Percentiles rank a stretch among this genome's conserved stretches.
phyloP scores from a whole-genome alignment of 2,888 invertebrate genomes.

The Mactromeris polynyma region DNA sequence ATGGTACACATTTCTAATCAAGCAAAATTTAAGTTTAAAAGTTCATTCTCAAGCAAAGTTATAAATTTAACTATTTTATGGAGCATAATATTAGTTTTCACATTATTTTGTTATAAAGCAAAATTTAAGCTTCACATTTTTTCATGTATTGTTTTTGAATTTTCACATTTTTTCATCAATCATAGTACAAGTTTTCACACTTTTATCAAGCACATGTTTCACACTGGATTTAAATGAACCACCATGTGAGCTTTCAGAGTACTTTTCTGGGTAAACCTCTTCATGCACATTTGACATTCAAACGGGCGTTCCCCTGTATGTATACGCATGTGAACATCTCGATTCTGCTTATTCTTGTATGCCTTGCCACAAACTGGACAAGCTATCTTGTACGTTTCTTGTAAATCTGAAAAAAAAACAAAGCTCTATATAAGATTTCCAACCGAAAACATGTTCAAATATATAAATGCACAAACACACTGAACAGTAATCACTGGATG shows the following conservation, averaged over 20 bases:
- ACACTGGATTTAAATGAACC: neutral
- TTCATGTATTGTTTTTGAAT: neutral
- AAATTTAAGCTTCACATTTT: no score
- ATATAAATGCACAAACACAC: no score
- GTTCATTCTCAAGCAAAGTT: no score
- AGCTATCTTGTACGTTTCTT: neutral
- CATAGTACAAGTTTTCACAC: neutral
- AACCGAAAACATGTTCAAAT: no score
- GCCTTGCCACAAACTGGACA: constrained; percentile 31
- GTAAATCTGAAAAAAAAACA: constrained; percentile 16
- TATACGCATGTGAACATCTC: constrained; percentile 31
- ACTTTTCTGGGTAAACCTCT: constrained; percentile 25
- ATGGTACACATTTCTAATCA: no score
- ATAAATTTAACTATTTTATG: no score
- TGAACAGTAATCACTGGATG: no score
- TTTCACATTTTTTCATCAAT: neutral
- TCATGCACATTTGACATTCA: constrained; percentile 10
- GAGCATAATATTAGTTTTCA: no score
- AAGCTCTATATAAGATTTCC: no score
- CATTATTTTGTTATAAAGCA: no score
- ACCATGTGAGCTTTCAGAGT: constrained; percentile 23
- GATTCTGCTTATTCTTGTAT: constrained; percentile 28
- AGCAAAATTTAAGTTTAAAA: no score
- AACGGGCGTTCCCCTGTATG: constrained; percentile 32
- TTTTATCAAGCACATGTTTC: neutral